phyloP scores from a whole-genome alignment of 2,113 vertebrate species.

The Brienomyrus brachyistius region DNA sequence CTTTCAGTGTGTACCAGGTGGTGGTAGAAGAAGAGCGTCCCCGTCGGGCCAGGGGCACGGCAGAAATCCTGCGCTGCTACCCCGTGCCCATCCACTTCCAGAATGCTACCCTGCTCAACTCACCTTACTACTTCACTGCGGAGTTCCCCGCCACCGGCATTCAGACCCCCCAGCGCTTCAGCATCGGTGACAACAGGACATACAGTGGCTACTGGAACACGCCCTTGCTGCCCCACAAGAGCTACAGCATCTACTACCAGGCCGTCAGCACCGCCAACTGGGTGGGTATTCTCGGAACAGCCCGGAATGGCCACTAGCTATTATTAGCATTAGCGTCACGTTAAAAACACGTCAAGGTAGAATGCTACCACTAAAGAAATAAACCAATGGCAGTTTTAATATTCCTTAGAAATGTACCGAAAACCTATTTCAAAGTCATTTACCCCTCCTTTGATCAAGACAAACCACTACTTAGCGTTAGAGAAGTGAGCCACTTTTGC shows the following conservation, averaged over 20 bases:
- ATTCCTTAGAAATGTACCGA: not conserved
- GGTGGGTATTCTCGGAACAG: slow-evolving; percentile 63
- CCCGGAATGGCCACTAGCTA: not conserved
- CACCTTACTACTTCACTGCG: slow-evolving; percentile 86
- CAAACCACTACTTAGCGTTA: slow-evolving; percentile 4
- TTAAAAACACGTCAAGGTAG: not conserved
- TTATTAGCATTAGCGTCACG: not conserved
- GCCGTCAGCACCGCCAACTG: slow-evolving; percentile 94
- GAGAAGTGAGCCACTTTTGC: slow-evolving; percentile 12
- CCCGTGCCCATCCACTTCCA: slow-evolving; percentile 88
- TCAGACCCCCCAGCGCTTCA: slow-evolving; percentile 70
- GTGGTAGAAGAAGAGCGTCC: slow-evolving; percentile 92
- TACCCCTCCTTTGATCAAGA: slow-evolving; percentile 9
- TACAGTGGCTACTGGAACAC: slow-evolving; percentile 91
- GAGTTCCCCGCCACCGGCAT: slow-evolving; percentile 78
- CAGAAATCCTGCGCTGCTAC: slow-evolving; percentile 87
- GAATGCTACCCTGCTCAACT: slow-evolving; percentile 76
- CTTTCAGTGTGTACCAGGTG: slow-evolving; percentile 82
- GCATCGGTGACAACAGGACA: slow-evolving; percentile 88
- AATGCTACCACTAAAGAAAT: not conserved
- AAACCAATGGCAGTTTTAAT: not conserved
- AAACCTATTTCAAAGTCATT: not conserved
- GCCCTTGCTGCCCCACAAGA: slow-evolving; percentile 92
- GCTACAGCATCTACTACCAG: slow-evolving; percentile 95
- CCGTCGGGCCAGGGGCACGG: slow-evolving; percentile 74